Evolutionary conservation across 2,113 vertebrate genomes (phyloP), one percentile per base, ranked within the genome.

Genomic region (Ibidorhyncha struthersii): DNA sequence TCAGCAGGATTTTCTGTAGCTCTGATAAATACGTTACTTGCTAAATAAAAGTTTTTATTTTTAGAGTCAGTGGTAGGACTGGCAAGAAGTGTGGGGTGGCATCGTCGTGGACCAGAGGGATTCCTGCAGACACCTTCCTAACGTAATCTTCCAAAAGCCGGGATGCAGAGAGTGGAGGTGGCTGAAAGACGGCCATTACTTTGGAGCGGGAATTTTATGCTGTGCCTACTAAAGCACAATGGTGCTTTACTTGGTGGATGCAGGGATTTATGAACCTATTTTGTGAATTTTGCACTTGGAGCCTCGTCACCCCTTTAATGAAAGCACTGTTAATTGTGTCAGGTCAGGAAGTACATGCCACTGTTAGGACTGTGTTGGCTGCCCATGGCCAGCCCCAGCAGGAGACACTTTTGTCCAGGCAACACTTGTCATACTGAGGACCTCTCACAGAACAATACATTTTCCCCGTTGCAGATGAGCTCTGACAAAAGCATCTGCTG

Each of bases 361-460:
- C 34, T 19, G 36, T 27, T 9, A 19, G 20, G 23, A 5, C 9
- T 27, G 7, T 8, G 8, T 13, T 36, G 70, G 30, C 21, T 67
- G 17, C 29, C 30, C 3, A 0, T 41, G 69, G 61, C 30, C 53
- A n/a, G 4, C 6, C 53, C 40, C n/a, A 18, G 20, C 53, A 20
- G 50, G 22, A 77, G 62, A 61, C 50, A 77, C 55, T 50, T 7
- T 11, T 43, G n/a, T 16, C 53, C 20, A 32, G 52, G n/a, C 29
- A 55, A 61, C 1, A 3, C n/a, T 23, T 2, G 0, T 43, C 12
- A 1, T 26, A 1, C 1, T 19, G 61, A 30, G 61, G 16, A 11
- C 26, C 47, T 34, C 62, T 77, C 36, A 2, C 12, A 4, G 38
- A 13, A 10, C 49, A 8, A 4, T 5, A 5, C 27, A 1, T n/a